Conservation (phyloP, 2,113 vertebrate species). For the Paralichthys olivaceus region DNA sequence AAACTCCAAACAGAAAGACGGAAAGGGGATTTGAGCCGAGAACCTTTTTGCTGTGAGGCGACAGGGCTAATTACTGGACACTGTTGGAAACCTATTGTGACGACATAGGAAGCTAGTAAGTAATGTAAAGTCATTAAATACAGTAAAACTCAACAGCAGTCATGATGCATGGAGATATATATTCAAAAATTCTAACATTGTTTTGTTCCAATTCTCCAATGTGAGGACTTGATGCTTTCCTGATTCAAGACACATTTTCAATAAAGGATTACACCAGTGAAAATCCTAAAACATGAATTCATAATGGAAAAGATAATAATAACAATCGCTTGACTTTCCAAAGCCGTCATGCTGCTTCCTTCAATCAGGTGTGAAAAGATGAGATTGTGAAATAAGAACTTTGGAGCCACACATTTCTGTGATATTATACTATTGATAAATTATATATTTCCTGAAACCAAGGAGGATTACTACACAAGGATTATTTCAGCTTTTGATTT, state of each 20-base stretch:
- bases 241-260: not conserved
- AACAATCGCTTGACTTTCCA: not conserved
- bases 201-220: not conserved
- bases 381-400: not conserved
- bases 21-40: no score
- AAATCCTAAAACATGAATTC: slow-evolving; percentile 16
- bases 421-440: not conserved
- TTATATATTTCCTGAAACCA: not conserved
- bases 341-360: not conserved
- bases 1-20: no score
- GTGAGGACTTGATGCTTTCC: not conserved
- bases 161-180: not conserved
- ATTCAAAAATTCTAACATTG: not conserved
- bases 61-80: no score
- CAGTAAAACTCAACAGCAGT: not conserved
- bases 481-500: not conserved
- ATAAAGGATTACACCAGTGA: slow-evolving; percentile 4
- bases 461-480: not conserved
- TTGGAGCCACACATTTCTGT: not conserved
- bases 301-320: slow-evolving; percentile 5
- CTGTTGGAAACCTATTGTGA: not conserved
- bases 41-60: no score
- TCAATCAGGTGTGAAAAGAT: not conserved
- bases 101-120: no score
- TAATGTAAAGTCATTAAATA: not conserved